Evolutionary conservation across 1,140 invertebrate genomes (phyloP), one percentile per base, ranked within the genome.

Genomic region (Pseudomyrmex dendroicus): DNA sequence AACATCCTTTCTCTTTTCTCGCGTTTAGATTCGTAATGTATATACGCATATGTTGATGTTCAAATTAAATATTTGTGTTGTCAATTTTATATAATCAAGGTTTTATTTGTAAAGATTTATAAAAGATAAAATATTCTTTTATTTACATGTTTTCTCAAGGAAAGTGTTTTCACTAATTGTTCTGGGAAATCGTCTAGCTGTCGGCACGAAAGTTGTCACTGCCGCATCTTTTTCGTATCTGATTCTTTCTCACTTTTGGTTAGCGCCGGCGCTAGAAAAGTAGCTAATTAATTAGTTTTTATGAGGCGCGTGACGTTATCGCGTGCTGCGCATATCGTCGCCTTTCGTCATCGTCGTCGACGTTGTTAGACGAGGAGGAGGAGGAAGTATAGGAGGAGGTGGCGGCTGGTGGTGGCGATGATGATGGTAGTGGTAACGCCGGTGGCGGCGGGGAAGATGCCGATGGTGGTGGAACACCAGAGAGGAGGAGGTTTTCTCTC

Each of bases 211-310:
- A 70, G 44, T 78, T 59, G 70, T 20, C 63, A n/a, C 44, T 7
- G 22, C 15, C 20, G 15, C 17, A 25, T 25, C 25, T 35, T 10
- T 12, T 44, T 25, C 12, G 35, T 35, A 35, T 35, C 61, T 15
- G 25, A 4, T 46, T 44, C 22, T 52, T n/a, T 80, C 54, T 17
- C 63, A 17, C 25, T 54, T 46, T 76, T 68, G 82, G 84, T 89
- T 84, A 84, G 48, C 62, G 73, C 68, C 54, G 73, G 85, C 78
- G 87, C 82, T 88, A 88, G 87, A 89, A 88, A 89, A 92, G 87
- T 87, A 90, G 90, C 89, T 92, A 92, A 92, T 92, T 93, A 92
- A 93, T 94, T 93, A 91, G 91, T 92, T 91, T 91, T 89, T 89
- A 82, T 84, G 86, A 48, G 22, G 12, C 66, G 87, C 86, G 86